Evolutionary conservation across 2,113 vertebrate genomes (phyloP).

Genomic region (Synodontis membranacea): DNA sequence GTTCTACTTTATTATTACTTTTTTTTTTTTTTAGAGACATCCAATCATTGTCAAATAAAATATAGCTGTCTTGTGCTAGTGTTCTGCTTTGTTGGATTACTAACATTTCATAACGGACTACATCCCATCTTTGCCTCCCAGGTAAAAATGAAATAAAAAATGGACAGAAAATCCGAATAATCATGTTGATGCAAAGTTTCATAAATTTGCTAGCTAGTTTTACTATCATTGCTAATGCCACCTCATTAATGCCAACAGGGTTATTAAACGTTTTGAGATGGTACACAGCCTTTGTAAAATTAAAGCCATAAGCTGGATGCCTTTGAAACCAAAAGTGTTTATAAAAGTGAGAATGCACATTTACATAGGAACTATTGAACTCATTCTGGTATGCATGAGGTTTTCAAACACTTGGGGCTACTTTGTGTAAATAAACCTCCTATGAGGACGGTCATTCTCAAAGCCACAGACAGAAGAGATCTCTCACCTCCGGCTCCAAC

Average conservation of each 20-base stretch:
- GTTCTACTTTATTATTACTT: background rate
- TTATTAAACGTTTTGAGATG: background rate
- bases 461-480: background rate
- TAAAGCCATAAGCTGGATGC: background rate
- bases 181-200: background rate
- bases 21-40: background rate
- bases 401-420: background rate
- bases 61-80: background rate
- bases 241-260: background rate
- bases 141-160: background rate
- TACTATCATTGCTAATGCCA: background rate
- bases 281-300: background rate
- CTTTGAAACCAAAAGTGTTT: constrained; percentile 20
- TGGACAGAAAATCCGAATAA: background rate
- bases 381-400: background rate
- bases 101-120: background rate
- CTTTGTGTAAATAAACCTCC: background rate
- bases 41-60: background rate
- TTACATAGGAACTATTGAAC: background rate
- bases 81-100: background rate
- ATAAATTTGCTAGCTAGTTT: background rate
- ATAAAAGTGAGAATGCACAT: constrained; percentile 28
- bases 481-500: constrained; percentile 86
- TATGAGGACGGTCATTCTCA: background rate
- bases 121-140: background rate